Conservation (phyloP, 1,140 invertebrate genomes). For the Patella vulgata region DNA sequence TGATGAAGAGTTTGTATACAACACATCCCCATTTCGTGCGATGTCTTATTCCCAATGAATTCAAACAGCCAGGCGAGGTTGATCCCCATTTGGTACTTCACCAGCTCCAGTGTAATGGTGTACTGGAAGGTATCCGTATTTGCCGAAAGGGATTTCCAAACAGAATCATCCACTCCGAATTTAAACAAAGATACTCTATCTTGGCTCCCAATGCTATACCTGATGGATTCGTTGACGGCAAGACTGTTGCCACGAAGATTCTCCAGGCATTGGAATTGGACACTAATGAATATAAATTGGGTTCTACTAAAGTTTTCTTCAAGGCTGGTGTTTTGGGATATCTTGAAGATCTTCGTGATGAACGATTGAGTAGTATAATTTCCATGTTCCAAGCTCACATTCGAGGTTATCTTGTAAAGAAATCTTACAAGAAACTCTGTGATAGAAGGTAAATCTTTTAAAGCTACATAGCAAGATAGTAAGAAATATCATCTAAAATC, state of each 20-base stretch:
- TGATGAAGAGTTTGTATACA: constrained; percentile 95
- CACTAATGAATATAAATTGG: constrained; percentile 89
- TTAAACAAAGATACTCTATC: constrained; percentile 99
- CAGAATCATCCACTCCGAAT: constrained; percentile 99
- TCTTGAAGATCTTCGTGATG: constrained; percentile 99
- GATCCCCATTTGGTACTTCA: constrained; percentile 97
- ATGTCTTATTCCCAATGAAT: constrained; percentile 99
- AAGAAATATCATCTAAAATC: too few relatives aligned
- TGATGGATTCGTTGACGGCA: constrained; percentile 80
- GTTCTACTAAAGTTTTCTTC: constrained; percentile 99
- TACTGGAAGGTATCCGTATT: constrained; percentile 99
- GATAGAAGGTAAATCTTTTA: constrained; percentile 84
- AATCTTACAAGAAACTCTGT: constrained; percentile 96
- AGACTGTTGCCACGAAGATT: constrained; percentile 84
- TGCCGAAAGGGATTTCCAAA: constrained; percentile 99
- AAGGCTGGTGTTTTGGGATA: constrained; percentile 99
- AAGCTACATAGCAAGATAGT: too few relatives aligned
- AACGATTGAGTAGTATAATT: constrained; percentile 97
- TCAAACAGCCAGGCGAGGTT: constrained; percentile 92
- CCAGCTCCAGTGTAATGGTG: constrained; percentile 99
- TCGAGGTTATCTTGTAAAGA: constrained; percentile 83
- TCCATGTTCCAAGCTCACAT: constrained; percentile 98
- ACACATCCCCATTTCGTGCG: constrained; percentile 99
- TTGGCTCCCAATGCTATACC: constrained; percentile 87
- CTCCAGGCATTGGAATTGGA: constrained; percentile 84